These are phyloP conservation scores for Pocillopora grandis DNA, from an alignment of 92 coral and sea anemone species.

Conservation along the genomic window DNA sequence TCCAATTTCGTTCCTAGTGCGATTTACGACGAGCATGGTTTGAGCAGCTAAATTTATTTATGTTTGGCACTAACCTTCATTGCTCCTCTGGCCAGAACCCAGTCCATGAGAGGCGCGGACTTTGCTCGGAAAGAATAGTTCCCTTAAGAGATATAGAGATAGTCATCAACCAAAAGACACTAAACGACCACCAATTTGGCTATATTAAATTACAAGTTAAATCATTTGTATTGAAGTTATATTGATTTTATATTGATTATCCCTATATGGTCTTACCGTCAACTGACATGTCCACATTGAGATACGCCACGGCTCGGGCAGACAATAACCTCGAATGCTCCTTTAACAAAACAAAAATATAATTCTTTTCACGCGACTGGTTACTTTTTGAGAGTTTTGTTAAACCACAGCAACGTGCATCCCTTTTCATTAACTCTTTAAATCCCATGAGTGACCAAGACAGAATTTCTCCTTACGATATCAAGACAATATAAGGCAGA, in stretches of 20 bases:
- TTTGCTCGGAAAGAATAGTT: slow-evolving; percentile 75
- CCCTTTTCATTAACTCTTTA: too few relatives aligned
- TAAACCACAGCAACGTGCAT: too few relatives aligned
- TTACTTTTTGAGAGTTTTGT: too few relatives aligned
- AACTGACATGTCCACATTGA: slow-evolving; percentile 78
- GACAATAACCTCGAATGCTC: slow-evolving; percentile 74
- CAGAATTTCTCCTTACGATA: too few relatives aligned
- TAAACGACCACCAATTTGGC: not conserved
- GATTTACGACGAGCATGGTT: too few relatives aligned
- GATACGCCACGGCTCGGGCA: slow-evolving; percentile 75
- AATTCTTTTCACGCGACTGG: not conserved
- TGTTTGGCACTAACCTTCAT: slow-evolving; percentile 54
- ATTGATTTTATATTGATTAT: too few relatives aligned
- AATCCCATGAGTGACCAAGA: too few relatives aligned
- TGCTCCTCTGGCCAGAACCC: slow-evolving; percentile 71
- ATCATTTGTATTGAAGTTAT: too few relatives aligned
- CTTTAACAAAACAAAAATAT: slow-evolving; percentile 25
- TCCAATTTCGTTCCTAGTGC: too few relatives aligned
- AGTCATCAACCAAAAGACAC: not conserved
- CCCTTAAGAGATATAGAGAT: slow-evolving; percentile 37
- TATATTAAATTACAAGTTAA: too few relatives aligned
- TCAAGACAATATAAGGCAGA: too few relatives aligned
- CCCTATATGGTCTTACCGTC: slow-evolving; percentile 57
- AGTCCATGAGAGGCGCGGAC: slow-evolving; percentile 74
- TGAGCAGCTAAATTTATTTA: not conserved